Percentiles rank a stretch among this genome's conserved stretches.
These are phyloP conservation scores for Protonibea diacanthus DNA, from an alignment of 2,797 vertebrate species.

Conservation along the genomic window DNA sequence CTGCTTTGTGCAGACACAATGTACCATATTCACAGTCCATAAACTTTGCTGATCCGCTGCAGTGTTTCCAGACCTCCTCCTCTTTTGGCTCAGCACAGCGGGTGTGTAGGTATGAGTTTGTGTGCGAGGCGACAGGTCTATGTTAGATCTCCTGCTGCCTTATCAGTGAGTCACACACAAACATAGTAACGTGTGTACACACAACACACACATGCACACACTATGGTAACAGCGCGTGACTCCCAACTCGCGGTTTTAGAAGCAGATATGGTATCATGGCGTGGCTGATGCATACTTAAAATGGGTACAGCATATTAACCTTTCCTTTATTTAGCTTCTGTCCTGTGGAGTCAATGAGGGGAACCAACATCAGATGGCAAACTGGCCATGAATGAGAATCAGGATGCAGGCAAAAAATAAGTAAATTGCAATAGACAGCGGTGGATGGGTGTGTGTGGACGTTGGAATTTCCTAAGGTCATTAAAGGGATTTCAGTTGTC, in stretches of 20 bases:
- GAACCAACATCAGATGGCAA: slow-evolving; percentile 58
- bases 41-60: slow-evolving; percentile 39
- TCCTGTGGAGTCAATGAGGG: slow-evolving; percentile 48
- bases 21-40: slow-evolving; percentile 63
- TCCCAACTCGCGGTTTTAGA: slow-evolving; percentile 54
- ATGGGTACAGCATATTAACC: slow-evolving; percentile 56
- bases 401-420: slow-evolving; percentile 42
- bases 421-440: slow-evolving; percentile 26
- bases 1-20: slow-evolving; percentile 52
- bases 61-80: slow-evolving; percentile 41
- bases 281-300: slow-evolving; percentile 66
- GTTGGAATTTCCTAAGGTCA: slow-evolving; percentile 9
- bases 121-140: slow-evolving; percentile 23
- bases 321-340: slow-evolving; percentile 72
- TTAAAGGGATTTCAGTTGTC: neutral
- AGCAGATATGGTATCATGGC: slow-evolving; percentile 65
- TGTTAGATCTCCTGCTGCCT: slow-evolving; percentile 52
- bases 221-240: slow-evolving; percentile 40
- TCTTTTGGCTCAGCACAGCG: slow-evolving; percentile 15
- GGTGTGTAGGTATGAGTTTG: slow-evolving; percentile 10
- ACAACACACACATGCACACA: slow-evolving; percentile 8
- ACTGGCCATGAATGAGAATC: slow-evolving; percentile 55
- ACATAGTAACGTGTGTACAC: slow-evolving; percentile 23
- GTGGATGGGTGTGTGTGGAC: slow-evolving; percentile 6
- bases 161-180: slow-evolving; percentile 61